Conservation (phyloP, 2,797 vertebrate genomes). For the Rhinatrema bivittatum region DNA sequence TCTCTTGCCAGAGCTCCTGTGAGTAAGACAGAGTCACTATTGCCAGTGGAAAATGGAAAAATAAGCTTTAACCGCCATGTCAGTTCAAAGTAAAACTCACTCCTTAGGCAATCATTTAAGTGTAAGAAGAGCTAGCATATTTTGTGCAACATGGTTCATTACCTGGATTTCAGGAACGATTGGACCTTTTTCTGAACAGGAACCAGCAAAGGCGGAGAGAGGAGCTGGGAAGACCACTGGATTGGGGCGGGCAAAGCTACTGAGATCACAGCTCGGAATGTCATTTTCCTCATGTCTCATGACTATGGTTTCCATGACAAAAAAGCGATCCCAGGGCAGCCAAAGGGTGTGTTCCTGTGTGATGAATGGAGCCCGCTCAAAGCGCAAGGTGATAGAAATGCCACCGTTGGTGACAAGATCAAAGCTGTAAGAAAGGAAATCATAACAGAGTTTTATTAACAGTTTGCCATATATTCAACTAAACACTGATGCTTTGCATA, state of each 20-base stretch:
- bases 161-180: slow-evolving; percentile 97
- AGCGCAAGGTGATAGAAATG: slow-evolving; percentile 80
- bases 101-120: too few relatives aligned
- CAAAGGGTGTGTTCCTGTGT: slow-evolving; percentile 93
- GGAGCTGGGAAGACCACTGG: slow-evolving; percentile 84
- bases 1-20: too few relatives aligned
- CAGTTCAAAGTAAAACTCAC: too few relatives aligned
- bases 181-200: slow-evolving; percentile 80
- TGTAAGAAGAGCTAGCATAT: too few relatives aligned
- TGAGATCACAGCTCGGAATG: slow-evolving; percentile 95
- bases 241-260: slow-evolving; percentile 84
- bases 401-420: slow-evolving; percentile 92
- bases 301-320: slow-evolving; percentile 94
- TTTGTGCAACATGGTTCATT: too few relatives aligned
- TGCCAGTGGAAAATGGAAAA: too few relatives aligned
- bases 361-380: slow-evolving; percentile 93
- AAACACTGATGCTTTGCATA: too few relatives aligned
- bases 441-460: too few relatives aligned
- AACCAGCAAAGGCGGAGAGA: slow-evolving; percentile 82
- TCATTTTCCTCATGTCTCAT: slow-evolving; percentile 97
- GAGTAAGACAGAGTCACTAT: too few relatives aligned
- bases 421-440: slow-evolving; percentile 63
- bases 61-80: too few relatives aligned
- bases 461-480: too few relatives aligned
- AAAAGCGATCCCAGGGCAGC: slow-evolving; percentile 96